phyloP scores from a whole-genome alignment of 2,113 vertebrate genomes.

The Oryzias celebensis region DNA sequence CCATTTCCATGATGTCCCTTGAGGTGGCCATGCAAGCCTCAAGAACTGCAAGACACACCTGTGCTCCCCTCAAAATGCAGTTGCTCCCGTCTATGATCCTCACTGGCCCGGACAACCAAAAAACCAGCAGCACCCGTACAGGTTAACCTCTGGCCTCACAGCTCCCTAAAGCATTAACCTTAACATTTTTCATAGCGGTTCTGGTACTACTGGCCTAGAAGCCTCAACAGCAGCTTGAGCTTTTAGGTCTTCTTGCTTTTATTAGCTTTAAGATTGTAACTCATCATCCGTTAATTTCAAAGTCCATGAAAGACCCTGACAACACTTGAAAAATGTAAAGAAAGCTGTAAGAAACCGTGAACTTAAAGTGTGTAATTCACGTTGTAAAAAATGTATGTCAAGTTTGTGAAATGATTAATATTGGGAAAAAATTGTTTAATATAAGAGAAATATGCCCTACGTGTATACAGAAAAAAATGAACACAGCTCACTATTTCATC shows the following conservation, averaged over 20 bases:
- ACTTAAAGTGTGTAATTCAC: neutral
- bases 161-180: constrained; percentile 43
- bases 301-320: constrained; percentile 15
- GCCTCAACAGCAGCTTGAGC: constrained; percentile 25
- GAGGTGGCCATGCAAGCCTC: too few relatives aligned
- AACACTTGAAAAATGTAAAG: constrained; percentile 31
- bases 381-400: too few relatives aligned
- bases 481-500: constrained; percentile 15
- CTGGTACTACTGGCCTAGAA: constrained; percentile 37
- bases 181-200: constrained; percentile 21
- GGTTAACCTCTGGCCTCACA: constrained; percentile 28
- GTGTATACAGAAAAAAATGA: constrained; percentile 4
- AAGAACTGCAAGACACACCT: too few relatives aligned
- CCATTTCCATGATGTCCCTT: too few relatives aligned
- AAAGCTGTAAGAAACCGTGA: constrained; percentile 15
- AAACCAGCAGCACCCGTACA: too few relatives aligned
- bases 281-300: constrained; percentile 5
- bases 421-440: constrained; percentile 3
- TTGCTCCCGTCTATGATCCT: too few relatives aligned
- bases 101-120: too few relatives aligned
- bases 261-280: too few relatives aligned
- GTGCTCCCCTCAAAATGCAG: too few relatives aligned
- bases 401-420: constrained; percentile 10
- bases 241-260: constrained; percentile 14
- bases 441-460: constrained; percentile 28